Conservation (phyloP, 2,113 vertebrate genomes). For the Anolis sagrei region DNA sequence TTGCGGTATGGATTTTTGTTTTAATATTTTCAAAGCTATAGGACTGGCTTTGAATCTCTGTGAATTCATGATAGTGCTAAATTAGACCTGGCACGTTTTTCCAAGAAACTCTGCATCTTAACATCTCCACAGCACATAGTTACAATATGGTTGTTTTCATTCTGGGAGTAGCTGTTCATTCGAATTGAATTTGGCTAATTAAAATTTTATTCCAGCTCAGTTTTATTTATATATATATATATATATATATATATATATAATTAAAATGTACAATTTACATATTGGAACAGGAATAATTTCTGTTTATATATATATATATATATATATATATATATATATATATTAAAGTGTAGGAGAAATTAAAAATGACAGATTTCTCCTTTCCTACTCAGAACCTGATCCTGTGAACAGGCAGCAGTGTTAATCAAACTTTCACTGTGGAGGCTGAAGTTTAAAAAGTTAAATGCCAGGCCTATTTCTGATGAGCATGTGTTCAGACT, state of each 20-base stretch:
- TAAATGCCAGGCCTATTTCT: background rate
- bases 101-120: background rate
- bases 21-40: background rate
- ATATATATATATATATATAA: too few species aligned
- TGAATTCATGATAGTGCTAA: background rate
- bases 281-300: background rate
- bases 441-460: background rate
- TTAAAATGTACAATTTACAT: background rate
- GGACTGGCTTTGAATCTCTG: background rate
- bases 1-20: too few species aligned
- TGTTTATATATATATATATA: too few species aligned
- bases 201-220: too few species aligned
- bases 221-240: too few species aligned
- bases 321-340: too few species aligned
- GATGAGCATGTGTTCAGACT: background rate
- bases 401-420: background rate
- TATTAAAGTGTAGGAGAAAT: background rate
- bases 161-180: background rate
- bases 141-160: background rate
- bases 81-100: background rate
- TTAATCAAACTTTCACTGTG: background rate
- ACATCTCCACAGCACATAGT: background rate
- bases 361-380: background rate
- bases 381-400: background rate
- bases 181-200: background rate